A percentile compares a stretch with the other conserved stretches of the same genome.
Conservation (phyloP, 1,140 invertebrate genomes). For the Druon quercuslanigerum region DNA sequence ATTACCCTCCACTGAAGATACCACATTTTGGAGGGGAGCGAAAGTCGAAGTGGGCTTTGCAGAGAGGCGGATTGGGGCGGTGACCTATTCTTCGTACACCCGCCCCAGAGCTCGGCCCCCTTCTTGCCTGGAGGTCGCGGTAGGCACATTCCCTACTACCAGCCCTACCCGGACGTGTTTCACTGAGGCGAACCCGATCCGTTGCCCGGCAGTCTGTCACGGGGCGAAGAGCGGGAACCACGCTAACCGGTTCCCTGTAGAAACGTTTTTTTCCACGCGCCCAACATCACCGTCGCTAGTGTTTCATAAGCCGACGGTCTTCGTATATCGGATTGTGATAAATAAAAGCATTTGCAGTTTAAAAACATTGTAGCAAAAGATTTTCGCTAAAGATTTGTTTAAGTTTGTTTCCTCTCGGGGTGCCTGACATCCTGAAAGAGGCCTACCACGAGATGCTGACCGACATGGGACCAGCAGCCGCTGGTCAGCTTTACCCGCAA, state of each 20-base stretch:
- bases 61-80: slow-evolving; percentile 68
- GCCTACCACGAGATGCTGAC: slow-evolving; percentile 67
- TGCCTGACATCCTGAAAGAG: slow-evolving; percentile 8
- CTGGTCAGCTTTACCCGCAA: slow-evolving; percentile 74
- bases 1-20: slow-evolving; percentile 42
- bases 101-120: slow-evolving; percentile 66
- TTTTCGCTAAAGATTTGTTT: background rate
- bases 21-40: slow-evolving; percentile 36
- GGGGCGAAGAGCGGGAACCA: slow-evolving; percentile 74
- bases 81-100: slow-evolving; percentile 56
- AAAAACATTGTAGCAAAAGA: background rate
- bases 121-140: slow-evolving; percentile 65
- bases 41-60: slow-evolving; percentile 50
- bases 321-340: too few species aligned
- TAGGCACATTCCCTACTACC: slow-evolving; percentile 57
- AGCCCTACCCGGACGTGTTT: slow-evolving; percentile 52
- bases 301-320: too few species aligned
- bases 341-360: too few species aligned
- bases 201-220: slow-evolving; percentile 73
- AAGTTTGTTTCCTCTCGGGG: slow-evolving; percentile 13
- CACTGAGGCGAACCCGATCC: slow-evolving; percentile 55
- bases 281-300: background rate
- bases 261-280: slow-evolving; percentile 9
- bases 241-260: slow-evolving; percentile 69
- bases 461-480: slow-evolving; percentile 74